Evolutionary conservation across 2,888 invertebrate genomes (phyloP).

Genomic region (Spisula solida): DNA sequence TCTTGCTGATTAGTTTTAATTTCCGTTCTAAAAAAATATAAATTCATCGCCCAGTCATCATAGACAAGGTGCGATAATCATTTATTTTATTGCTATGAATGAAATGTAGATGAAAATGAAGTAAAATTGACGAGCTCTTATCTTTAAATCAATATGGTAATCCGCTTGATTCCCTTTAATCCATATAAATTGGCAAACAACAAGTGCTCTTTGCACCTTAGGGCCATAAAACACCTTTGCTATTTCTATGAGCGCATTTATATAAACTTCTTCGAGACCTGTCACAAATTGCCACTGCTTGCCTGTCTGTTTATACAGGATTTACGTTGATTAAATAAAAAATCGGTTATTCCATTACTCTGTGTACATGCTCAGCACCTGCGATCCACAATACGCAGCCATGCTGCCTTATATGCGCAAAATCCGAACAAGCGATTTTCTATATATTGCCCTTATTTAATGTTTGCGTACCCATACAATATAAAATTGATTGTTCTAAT

Average conservation of each 20-base stretch:
- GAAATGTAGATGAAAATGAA: slow-evolving; percentile 24
- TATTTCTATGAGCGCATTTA: neutral
- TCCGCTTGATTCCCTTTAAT: slow-evolving; percentile 27
- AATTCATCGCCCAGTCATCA: neutral
- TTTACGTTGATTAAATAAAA: no score
- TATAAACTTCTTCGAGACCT: neutral
- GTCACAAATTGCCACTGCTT: neutral
- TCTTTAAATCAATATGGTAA: slow-evolving; percentile 37
- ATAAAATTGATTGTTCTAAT: no score
- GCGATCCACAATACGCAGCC: no score
- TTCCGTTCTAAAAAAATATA: neutral
- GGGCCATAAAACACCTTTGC: slow-evolving; percentile 30
- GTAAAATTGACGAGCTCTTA: slow-evolving; percentile 25
- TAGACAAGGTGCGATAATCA: slow-evolving; percentile 29
- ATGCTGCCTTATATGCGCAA: no score
- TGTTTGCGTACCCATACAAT: no score
- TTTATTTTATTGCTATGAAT: slow-evolving; percentile 37
- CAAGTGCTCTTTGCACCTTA: slow-evolving; percentile 29
- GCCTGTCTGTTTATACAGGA: neutral
- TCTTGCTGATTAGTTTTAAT: neutral
- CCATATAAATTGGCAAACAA: slow-evolving; percentile 39
- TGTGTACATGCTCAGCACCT: no score
- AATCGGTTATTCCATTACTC: no score
- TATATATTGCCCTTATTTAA: no score
- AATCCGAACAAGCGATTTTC: no score